Evolutionary conservation across 2,888 invertebrate species (phyloP).

Genomic region (Protonemura montana): DNA sequence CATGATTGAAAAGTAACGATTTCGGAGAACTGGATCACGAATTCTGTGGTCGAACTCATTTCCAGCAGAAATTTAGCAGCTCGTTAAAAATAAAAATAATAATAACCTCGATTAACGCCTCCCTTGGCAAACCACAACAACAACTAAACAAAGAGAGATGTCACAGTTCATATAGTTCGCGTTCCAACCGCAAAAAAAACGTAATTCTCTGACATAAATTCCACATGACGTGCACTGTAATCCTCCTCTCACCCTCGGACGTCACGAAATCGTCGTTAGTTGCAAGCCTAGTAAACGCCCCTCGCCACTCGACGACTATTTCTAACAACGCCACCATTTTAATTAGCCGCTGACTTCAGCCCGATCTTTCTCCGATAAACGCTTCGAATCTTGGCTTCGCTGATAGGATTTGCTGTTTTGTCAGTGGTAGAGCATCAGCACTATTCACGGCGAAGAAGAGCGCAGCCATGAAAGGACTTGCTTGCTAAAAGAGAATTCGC

Average conservation of each 20-base stretch:
- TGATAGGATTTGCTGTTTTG: not conserved
- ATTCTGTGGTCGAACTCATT: not conserved
- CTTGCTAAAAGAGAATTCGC: not conserved
- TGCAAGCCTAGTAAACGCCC: not conserved
- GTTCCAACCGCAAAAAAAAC: not conserved
- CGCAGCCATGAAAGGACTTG: not conserved
- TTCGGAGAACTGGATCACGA: not conserved
- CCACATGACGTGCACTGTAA: not conserved
- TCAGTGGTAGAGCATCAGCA: not conserved
- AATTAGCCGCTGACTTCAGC: not conserved
- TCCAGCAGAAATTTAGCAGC: too few relatives aligned
- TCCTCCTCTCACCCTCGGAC: not conserved
- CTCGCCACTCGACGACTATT: not conserved
- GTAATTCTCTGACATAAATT: not conserved
- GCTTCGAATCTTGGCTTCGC: not conserved
- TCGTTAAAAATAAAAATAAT: too few relatives aligned
- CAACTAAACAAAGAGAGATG: not conserved
- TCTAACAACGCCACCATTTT: not conserved
- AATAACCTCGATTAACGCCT: too few relatives aligned
- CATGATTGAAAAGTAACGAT: not conserved
- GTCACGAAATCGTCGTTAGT: too few relatives aligned
- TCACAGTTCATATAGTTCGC: not conserved
- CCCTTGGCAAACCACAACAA: too few relatives aligned
- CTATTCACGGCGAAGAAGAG: not conserved
- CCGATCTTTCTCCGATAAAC: not conserved